phyloP scores from a whole-genome alignment of 2,888 invertebrate genomes.

The Apamea crenata region DNA sequence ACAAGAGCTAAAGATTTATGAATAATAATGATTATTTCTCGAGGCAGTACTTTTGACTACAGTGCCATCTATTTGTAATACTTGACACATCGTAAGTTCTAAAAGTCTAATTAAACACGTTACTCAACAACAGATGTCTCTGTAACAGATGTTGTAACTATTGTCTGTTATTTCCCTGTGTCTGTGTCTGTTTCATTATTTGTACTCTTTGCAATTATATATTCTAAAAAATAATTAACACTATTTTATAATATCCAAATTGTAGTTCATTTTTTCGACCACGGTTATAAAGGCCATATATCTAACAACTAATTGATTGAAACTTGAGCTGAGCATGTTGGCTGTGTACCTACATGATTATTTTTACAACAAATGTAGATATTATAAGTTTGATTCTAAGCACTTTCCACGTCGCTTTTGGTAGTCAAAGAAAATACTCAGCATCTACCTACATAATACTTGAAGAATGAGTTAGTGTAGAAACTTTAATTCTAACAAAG shows the following conservation, averaged over 20 bases:
- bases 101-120: not conserved
- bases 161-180: too few species aligned
- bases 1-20: not conserved
- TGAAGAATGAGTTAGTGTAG: constrained; percentile 17
- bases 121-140: constrained; percentile 30
- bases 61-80: constrained; percentile 19
- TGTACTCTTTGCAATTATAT: not conserved
- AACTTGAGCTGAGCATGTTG: not conserved
- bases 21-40: not conserved
- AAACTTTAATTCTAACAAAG: constrained; percentile 61
- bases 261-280: not conserved
- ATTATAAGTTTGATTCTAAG: not conserved
- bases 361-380: not conserved
- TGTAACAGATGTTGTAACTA: not conserved
- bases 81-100: rapidly evolving
- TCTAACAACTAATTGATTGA: not conserved
- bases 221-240: not conserved
- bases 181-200: not conserved
- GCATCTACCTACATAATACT: constrained; percentile 2
- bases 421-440: not conserved
- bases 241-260: not conserved
- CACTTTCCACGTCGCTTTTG: constrained; percentile 1
- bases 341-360: not conserved
- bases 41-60: not conserved
- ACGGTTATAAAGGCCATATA: not conserved